Conservation (phyloP, 2,888 invertebrate genomes). For the Ariolimax columbianus region DNA sequence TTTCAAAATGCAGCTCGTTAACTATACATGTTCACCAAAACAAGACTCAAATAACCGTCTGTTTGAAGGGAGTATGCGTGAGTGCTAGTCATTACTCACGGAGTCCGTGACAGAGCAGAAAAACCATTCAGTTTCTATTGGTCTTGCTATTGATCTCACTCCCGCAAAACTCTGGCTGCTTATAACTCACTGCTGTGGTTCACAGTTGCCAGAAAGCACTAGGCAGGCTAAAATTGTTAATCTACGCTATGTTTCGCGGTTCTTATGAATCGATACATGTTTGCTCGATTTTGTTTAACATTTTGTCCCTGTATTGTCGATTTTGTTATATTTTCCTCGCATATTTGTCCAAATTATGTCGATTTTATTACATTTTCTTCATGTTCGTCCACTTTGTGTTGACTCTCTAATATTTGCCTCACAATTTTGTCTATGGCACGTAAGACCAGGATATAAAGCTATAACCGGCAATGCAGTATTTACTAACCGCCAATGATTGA, state of each 20-base stretch:
- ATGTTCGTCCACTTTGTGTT: too few species aligned
- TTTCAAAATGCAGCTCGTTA: too few species aligned
- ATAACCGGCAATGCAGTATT: too few species aligned
- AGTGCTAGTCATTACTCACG: slow-evolving; percentile 19
- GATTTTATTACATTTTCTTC: too few species aligned
- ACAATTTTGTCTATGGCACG: too few species aligned
- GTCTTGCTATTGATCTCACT: slow-evolving; percentile 29
- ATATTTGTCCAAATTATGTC: background rate
- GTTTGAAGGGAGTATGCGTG: background rate
- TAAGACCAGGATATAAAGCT: too few species aligned
- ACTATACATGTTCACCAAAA: background rate
- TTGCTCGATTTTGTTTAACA: background rate
- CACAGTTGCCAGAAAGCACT: slow-evolving; percentile 26
- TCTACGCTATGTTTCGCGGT: background rate
- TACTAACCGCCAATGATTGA: too few species aligned
- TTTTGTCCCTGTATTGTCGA: background rate
- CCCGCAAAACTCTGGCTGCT: background rate
- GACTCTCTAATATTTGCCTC: too few species aligned
- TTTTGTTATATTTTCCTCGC: background rate
- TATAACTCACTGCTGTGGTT: background rate
- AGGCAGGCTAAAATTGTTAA: slow-evolving; percentile 4
- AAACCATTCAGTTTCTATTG: slow-evolving; percentile 25
- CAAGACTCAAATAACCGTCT: background rate
- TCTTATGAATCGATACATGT: background rate
- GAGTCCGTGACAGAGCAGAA: slow-evolving; percentile 4